These are phyloP conservation scores for Cheilosia vernalis DNA, from an alignment of 2,888 invertebrate genomes.

Conservation along the genomic window DNA sequence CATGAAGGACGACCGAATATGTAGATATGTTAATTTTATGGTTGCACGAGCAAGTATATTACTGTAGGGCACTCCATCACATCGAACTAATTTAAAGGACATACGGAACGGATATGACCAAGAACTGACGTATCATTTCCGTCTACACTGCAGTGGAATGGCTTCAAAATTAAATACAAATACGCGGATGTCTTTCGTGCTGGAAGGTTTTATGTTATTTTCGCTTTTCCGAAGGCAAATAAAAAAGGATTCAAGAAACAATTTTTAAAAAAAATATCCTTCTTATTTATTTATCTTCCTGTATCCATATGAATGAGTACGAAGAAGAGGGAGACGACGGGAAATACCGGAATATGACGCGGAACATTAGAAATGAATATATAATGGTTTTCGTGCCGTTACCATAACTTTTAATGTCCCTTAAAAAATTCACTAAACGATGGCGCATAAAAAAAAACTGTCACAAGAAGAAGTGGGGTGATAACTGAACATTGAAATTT, in stretches of 20 bases:
- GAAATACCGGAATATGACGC: constrained; percentile 1
- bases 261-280: constrained; percentile 21
- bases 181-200: constrained; percentile 19
- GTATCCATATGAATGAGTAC: background rate
- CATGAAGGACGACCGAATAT: constrained; percentile 61
- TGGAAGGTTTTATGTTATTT: constrained; percentile 7
- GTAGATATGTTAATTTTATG: constrained; percentile 74
- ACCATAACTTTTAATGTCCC: constrained; percentile 71
- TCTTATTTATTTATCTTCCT: constrained; percentile 20
- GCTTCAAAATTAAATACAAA: constrained; percentile 49
- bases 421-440: constrained; percentile 72
- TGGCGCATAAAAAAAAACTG: constrained; percentile 45
- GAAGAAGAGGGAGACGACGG: background rate
- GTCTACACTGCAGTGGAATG: constrained; percentile 6
- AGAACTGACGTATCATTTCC: constrained; percentile 30
- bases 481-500: constrained; percentile 62
- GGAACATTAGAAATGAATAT: constrained; percentile 49
- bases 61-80: constrained; percentile 18
- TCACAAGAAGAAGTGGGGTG: constrained; percentile 25
- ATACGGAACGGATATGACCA: constrained; percentile 26
- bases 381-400: constrained; percentile 55
- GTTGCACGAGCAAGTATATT: constrained; percentile 62
- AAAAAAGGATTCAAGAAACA: constrained; percentile 25
- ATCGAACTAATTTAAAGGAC: constrained; percentile 63
- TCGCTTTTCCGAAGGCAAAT: background rate